Percentiles rank a stretch among this genome's conserved stretches.
Conservation (phyloP, 53 echinoderm and acorn worm species). For the Holothuria leucospilota region DNA sequence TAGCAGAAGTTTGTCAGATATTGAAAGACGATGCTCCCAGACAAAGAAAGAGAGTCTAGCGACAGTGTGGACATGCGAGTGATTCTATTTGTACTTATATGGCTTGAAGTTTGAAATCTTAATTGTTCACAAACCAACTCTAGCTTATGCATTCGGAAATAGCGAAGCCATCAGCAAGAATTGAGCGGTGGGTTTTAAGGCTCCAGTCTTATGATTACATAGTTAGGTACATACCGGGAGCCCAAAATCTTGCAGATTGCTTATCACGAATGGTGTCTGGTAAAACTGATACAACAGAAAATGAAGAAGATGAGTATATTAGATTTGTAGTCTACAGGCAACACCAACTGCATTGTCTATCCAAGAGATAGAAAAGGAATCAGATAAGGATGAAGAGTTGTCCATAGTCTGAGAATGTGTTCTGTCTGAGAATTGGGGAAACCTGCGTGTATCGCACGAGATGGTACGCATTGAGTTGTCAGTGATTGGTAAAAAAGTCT, state of each 20-base stretch:
- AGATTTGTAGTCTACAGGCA: constrained; percentile 45
- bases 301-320: constrained; percentile 22
- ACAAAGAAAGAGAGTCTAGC: constrained; percentile 38
- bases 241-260: constrained; percentile 22
- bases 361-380: constrained; percentile 14
- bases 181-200: constrained; percentile 1
- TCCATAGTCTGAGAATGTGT: constrained; percentile 38
- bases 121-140: constrained; percentile 64
- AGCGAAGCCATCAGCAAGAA: constrained; percentile 22
- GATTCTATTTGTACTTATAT: constrained; percentile 60
- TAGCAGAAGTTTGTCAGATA: constrained; percentile 24
- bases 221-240: constrained; percentile 31
- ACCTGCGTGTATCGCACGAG: background rate
- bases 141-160: constrained; percentile 58
- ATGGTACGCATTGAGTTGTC: constrained; percentile 31
- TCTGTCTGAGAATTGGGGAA: background rate
- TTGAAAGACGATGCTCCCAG: constrained; percentile 1
- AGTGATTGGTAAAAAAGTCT: constrained; percentile 39
- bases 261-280: background rate
- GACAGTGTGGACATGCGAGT: constrained; percentile 65
- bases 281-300: background rate
- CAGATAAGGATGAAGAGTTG: constrained; percentile 26
- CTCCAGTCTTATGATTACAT: background rate
- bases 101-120: constrained; percentile 47
- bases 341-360: constrained; percentile 53